These are phyloP conservation scores for Aspidiotus destructor DNA, from an alignment of 2,888 invertebrate species.

Conservation along the genomic window DNA sequence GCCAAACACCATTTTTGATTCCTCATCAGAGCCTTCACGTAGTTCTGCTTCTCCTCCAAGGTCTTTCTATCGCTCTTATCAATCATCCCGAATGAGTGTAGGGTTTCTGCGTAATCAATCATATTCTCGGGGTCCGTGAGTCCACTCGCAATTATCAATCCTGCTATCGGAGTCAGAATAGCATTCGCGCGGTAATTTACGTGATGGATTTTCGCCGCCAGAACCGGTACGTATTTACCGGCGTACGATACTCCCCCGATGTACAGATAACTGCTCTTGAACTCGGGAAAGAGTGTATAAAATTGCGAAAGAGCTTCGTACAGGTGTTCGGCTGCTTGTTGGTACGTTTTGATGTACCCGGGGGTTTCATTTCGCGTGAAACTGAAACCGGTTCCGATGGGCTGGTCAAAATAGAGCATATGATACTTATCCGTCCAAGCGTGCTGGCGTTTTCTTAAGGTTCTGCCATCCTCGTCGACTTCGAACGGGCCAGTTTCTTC, in stretches of 20 bases:
- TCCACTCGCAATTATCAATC: too few relatives aligned
- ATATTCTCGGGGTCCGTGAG: too few relatives aligned
- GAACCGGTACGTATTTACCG: conserved; percentile 69
- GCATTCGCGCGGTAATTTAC: conserved; percentile 10
- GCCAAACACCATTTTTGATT: too few relatives aligned
- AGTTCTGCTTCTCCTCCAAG: too few relatives aligned
- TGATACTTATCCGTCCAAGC: conserved; percentile 72
- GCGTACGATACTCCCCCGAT: conserved; percentile 84
- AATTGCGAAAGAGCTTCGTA: conserved; percentile 70
- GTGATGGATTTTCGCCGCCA: conserved; percentile 60
- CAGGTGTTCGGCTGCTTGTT: conserved; percentile 67
- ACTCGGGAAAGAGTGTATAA: conserved; percentile 69
- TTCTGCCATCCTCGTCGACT: conserved; percentile 45
- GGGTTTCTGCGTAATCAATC: too few relatives aligned
- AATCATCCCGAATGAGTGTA: too few relatives aligned
- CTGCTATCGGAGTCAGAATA: too few relatives aligned
- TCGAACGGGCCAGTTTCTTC: conserved; percentile 67
- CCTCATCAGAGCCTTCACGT: too few relatives aligned
- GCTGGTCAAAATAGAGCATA: conserved; percentile 83
- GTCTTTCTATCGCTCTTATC: too few relatives aligned
- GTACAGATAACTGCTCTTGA: conserved; percentile 65
- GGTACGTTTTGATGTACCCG: conserved; percentile 71
- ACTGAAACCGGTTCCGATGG: conserved; percentile 85
- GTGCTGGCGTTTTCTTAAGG: conserved; percentile 49
- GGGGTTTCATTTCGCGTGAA: conserved; percentile 59